Conservation (phyloP, 2,888 invertebrate genomes). For the Xylocampa areola region DNA sequence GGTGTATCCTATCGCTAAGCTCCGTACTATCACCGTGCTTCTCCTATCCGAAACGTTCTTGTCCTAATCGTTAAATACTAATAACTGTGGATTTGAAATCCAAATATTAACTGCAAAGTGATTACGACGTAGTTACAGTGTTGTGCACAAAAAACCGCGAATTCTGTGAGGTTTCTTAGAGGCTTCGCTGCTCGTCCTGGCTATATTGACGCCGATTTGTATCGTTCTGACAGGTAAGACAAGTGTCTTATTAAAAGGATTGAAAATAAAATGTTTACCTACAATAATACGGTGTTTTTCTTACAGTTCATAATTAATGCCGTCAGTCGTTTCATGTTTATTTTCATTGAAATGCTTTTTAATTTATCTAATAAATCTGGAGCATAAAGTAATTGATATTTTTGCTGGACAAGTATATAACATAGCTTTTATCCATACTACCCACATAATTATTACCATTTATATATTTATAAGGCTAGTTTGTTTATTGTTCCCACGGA, state of each 20-base stretch:
- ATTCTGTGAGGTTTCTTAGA: constrained; percentile 71
- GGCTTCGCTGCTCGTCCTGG: constrained; percentile 66
- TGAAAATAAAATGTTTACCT: constrained; percentile 22
- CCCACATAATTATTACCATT: not conserved
- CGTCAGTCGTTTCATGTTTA: not conserved
- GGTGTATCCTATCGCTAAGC: constrained; percentile 69
- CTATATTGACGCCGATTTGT: constrained; percentile 74
- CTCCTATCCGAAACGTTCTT: constrained; percentile 57
- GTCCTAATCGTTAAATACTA: constrained; percentile 50
- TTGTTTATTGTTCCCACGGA: not conserved
- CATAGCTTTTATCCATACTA: not conserved
- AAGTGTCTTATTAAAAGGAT: constrained; percentile 31
- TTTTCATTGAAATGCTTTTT: constrained; percentile 7
- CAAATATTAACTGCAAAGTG: constrained; percentile 62
- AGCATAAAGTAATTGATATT: not conserved
- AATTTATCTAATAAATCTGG: not conserved
- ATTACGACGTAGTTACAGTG: constrained; percentile 65
- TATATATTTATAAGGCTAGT: not conserved
- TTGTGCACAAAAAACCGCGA: constrained; percentile 69
- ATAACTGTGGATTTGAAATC: constrained; percentile 53
- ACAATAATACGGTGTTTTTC: constrained; percentile 23
- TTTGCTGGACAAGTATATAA: not conserved
- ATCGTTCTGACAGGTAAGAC: constrained; percentile 80
- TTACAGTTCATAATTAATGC: not conserved
- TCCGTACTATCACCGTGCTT: constrained; percentile 51